phyloP scores from a whole-genome alignment of 2,888 invertebrate species.

The Tricholauxania praeusta region DNA sequence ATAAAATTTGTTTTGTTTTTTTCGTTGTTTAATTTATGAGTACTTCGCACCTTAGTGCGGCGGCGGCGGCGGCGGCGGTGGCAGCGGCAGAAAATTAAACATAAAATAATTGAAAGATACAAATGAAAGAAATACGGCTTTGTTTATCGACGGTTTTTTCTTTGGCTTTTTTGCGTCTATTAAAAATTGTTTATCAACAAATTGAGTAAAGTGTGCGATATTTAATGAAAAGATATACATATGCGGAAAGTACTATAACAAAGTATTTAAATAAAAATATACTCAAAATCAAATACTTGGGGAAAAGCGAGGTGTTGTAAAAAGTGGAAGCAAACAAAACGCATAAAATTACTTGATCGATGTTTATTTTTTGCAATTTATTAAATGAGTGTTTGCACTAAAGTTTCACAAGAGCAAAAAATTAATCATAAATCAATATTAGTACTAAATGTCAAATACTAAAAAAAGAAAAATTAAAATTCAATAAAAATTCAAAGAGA shows the following conservation, averaged over 20 bases:
- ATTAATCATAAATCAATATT: too few species aligned
- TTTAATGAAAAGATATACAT: background rate
- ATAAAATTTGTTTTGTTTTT: background rate
- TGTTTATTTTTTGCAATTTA: too few species aligned
- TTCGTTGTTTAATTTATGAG: background rate
- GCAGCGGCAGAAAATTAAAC: background rate
- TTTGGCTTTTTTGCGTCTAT: background rate
- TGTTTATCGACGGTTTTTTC: conserved; percentile 9
- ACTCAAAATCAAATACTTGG: background rate
- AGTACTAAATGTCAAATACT: too few species aligned
- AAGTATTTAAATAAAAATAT: background rate
- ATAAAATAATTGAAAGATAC: background rate
- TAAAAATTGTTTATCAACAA: conserved; percentile 16
- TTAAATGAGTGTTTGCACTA: too few species aligned
- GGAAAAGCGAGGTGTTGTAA: too few species aligned
- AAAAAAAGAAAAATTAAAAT: too few species aligned
- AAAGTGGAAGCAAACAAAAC: too few species aligned
- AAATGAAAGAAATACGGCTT: background rate
- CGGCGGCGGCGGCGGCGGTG: background rate
- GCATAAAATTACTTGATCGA: too few species aligned
- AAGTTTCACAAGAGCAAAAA: too few species aligned
- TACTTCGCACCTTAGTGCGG: background rate
- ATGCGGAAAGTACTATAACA: background rate
- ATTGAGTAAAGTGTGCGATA: conserved; percentile 1
- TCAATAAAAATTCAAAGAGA: too few species aligned